Evolutionary conservation across 2,888 invertebrate genomes (phyloP), one percentile per base, ranked within the genome.

Genomic region (Heteromyza rotundicornis): DNA sequence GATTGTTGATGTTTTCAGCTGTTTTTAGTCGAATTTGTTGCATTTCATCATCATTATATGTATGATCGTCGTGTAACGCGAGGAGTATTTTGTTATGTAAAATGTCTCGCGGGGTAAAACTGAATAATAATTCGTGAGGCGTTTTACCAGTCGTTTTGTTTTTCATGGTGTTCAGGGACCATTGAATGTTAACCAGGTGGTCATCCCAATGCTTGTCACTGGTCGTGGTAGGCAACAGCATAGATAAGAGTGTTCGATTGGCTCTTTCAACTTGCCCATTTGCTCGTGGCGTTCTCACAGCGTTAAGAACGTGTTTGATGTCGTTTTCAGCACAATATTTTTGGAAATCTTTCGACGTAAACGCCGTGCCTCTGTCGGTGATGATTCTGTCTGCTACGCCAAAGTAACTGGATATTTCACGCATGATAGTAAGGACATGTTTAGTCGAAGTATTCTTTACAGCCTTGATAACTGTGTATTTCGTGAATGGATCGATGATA

Each of bases 281-380:
- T 3, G 66, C 62, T 60, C 73, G 61, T 0, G 69, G 73, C 3
- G 68, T 68, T 14, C 65, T 66, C 17, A 70, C 64, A 0, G 71
- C 70, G 40, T 61, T 66, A 50, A 67, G 60, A 2, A 74, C 62
- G 44, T 69, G 72, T 44, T 66, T 52, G 12, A 75, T 70, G 2
- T 57, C 55, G 35, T 67, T 59, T 7, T 64, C 58, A 2, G 58
- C 27, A 54, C 65, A 67, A 51, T 67, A 70, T 12, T 60, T 56
- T 50, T 65, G 57, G 57, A 71, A 73, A 17, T 40, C 58, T 17
- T 65, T 61, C 2, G 47, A 65, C 0, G 68, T 71, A 58, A 64
- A 76, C 5, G 71, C 71, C 1, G 72, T 67, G 0, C 72, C 72
- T 19, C 69, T 49, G 64, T 47, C 47, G 14, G 47, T 76, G 36